Evolutionary conservation across 2,113 vertebrate genomes (phyloP), one percentile per base, ranked within the genome.

Genomic region (Garra rufa): DNA sequence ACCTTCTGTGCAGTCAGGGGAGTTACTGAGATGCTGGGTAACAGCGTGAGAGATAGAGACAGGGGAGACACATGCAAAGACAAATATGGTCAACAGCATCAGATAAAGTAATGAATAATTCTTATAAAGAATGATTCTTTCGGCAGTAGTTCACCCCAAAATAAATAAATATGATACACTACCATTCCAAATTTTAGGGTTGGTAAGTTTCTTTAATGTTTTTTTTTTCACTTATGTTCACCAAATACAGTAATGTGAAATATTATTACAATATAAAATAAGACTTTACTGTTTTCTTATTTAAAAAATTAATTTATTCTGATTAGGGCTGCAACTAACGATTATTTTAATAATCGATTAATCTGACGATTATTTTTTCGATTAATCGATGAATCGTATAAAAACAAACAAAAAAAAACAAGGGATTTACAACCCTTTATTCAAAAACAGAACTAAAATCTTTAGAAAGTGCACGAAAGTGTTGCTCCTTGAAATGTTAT

Each of bases 1-100:
- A 41, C n/a, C 26, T 44, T 82, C 85, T 78, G 71, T 82, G 74
- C 74, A 59, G 74, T 69, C 15, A 69, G 46, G 41, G 34, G 46
- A 83, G 30, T 15, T 43, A 65, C 50, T 82, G 73, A 86, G 38
- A 46, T 69, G 17, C 74, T 73, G 24, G 70, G 26, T 67, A 17
- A 69, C 55, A 75, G 74, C 30, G 70, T 0, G 19, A 71, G 82
- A 26, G 28, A 43, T 50, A 5, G 9, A 43, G 19, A 43, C 67
- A 59, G 6, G 50, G 34, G 57, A 61, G 48, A 52, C 1, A 15
- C 9, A n/a, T 28, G 9, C 9, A 3, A 59, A 26, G 26, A 55
- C 38, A 74, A 83, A 30, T 71, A 50, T 57, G 28, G 38, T 48
- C 52, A 65, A 38, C 50, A 52, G 83, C 30, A 69, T 38, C 65